A percentile compares a stretch with the other conserved stretches of the same genome.
Evolutionary conservation across 2,113 vertebrate species (phyloP).

Genomic region (Tichodroma muraria): DNA sequence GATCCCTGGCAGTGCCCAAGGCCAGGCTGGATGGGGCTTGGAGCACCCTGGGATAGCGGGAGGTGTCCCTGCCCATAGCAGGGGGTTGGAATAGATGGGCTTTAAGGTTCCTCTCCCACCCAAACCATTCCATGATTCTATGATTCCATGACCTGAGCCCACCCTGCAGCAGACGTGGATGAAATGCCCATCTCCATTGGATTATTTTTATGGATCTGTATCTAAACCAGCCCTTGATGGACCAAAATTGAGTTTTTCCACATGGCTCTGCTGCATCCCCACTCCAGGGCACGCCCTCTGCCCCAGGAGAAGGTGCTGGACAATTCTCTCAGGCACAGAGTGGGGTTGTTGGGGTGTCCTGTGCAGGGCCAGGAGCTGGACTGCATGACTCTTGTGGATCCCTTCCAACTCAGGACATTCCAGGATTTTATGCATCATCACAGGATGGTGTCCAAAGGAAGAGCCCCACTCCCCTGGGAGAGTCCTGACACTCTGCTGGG

Average conservation of each 20-base stretch:
- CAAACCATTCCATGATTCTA: neutral
- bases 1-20: neutral
- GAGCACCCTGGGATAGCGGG: fast-evolving
- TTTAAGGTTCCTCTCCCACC: neutral
- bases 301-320: neutral
- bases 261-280: neutral
- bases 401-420: neutral
- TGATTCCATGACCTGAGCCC: neutral
- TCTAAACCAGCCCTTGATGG: neutral
- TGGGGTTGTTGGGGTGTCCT: neutral
- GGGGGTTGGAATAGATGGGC: no score
- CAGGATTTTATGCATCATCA: neutral
- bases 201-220: neutral
- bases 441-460: neutral
- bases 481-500: neutral
- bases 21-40: neutral
- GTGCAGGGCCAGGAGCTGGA: neutral
- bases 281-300: neutral
- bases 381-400: neutral
- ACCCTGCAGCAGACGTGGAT: neutral
- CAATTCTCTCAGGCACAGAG: neutral
- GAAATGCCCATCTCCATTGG: neutral
- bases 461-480: fast-evolving
- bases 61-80: neutral
- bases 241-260: neutral